A percentile compares a stretch with the other conserved stretches of the same genome.
These are phyloP conservation scores for Cerastoderma edule DNA, from an alignment of 2,888 invertebrate species.

Conservation along the genomic window DNA sequence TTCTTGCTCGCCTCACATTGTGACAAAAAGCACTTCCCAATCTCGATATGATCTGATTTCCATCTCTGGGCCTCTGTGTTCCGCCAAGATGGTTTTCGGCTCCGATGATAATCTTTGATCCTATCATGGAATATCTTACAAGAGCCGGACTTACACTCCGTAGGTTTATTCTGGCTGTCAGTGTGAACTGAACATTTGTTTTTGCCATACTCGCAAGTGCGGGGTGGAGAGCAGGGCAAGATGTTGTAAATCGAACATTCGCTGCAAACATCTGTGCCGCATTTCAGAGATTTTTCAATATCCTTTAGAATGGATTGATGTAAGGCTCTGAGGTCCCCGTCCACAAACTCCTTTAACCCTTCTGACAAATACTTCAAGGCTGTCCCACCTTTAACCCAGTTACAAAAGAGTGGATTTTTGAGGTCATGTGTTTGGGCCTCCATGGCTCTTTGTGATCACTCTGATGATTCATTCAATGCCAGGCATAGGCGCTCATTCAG, in stretches of 20 bases:
- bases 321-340: neutral
- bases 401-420: neutral
- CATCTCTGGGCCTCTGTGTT: conserved; percentile 10
- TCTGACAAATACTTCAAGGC: neutral
- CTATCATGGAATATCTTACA: neutral
- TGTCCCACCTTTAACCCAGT: neutral
- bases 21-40: neutral
- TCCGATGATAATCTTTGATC: neutral
- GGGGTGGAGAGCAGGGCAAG: neutral
- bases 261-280: neutral
- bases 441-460: too few relatives aligned
- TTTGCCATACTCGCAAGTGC: neutral
- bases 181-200: neutral
- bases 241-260: neutral
- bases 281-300: neutral
- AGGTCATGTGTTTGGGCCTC: too few relatives aligned
- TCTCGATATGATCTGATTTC: neutral
- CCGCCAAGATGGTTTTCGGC: neutral
- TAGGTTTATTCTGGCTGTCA: neutral
- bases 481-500: too few relatives aligned
- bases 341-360: neutral
- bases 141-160: neutral
- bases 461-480: too few relatives aligned
- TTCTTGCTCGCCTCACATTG: neutral
- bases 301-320: neutral